These are phyloP conservation scores for Takifugu bimaculatus DNA, from an alignment of 2,113 vertebrate species.

Conservation along the genomic window DNA sequence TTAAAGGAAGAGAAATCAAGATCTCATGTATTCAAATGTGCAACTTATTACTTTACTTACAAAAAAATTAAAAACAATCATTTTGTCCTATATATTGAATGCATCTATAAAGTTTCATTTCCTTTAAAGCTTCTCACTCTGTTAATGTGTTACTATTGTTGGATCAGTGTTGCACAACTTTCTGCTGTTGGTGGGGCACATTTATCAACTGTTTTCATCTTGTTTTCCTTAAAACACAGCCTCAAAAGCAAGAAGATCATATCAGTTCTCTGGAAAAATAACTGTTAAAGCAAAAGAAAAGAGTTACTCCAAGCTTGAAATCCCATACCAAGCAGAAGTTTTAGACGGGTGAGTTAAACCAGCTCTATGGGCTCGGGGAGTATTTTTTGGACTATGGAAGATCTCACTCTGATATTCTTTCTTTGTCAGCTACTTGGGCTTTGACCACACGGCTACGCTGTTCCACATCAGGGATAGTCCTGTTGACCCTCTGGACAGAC, in stretches of 20 bases:
- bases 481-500: constrained; percentile 87
- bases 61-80: too few relatives aligned
- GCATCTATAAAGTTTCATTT: neutral
- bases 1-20: too few relatives aligned
- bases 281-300: constrained; percentile 99
- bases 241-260: constrained; percentile 89
- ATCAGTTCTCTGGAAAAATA: constrained; percentile 96
- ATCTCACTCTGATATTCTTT: neutral
- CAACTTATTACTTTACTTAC: too few relatives aligned
- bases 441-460: constrained; percentile 92
- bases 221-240: constrained; percentile 70
- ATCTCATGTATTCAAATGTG: too few relatives aligned
- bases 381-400: neutral
- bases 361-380: neutral
- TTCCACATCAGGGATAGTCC: constrained; percentile 95
- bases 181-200: constrained; percentile 12
- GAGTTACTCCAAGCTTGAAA: constrained; percentile 98
- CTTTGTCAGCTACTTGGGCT: constrained; percentile 83
- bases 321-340: constrained; percentile 97
- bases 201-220: constrained; percentile 17
- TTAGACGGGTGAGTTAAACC: constrained; percentile 87
- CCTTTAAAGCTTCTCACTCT: neutral
- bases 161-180: constrained; percentile 21
- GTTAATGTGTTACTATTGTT: neutral
- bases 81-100: too few relatives aligned